phyloP scores from a whole-genome alignment of 1,140 invertebrate species.

The Drosophila hydei region DNA sequence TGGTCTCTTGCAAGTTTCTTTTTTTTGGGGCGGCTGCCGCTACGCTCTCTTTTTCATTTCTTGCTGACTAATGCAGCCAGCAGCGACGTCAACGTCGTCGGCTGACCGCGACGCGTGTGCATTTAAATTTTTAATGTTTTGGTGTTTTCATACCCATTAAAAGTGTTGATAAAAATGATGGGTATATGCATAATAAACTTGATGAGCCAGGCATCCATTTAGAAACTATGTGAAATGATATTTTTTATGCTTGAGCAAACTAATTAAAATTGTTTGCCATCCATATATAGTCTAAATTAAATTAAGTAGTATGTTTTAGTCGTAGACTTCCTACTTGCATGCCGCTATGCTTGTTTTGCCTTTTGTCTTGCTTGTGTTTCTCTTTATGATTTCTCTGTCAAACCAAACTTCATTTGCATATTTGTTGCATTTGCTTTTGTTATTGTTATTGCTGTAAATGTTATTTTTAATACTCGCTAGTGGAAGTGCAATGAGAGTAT shows the following conservation, averaged over 20 bases:
- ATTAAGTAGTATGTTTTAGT: too few species aligned
- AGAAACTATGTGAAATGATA: too few species aligned
- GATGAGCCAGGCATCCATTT: too few species aligned
- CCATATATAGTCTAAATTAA: too few species aligned
- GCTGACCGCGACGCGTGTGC: constrained; percentile 56
- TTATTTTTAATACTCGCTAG: constrained; percentile 2
- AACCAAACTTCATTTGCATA: constrained; percentile 61
- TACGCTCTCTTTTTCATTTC: constrained; percentile 61
- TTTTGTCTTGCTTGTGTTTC: constrained; percentile 25
- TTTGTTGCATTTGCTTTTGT: constrained; percentile 42
- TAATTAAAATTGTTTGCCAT: too few species aligned
- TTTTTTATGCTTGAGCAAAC: too few species aligned
- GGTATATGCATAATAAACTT: not conserved
- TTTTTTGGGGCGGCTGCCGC: constrained; percentile 57
- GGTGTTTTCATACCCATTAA: constrained; percentile 38
- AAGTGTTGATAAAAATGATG: not conserved
- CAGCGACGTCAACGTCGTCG: constrained; percentile 15
- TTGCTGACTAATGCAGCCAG: constrained; percentile 55
- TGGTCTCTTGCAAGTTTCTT: constrained; percentile 70
- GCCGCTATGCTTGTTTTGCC: not conserved
- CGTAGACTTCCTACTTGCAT: too few species aligned
- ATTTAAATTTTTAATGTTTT: constrained; percentile 50
- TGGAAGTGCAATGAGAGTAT: not conserved
- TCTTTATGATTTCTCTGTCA: constrained; percentile 55
- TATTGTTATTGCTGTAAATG: constrained; percentile 46